These are phyloP conservation scores for Nyctibius bracteatus DNA, from an alignment of 2,113 vertebrate species.

Conservation along the genomic window DNA sequence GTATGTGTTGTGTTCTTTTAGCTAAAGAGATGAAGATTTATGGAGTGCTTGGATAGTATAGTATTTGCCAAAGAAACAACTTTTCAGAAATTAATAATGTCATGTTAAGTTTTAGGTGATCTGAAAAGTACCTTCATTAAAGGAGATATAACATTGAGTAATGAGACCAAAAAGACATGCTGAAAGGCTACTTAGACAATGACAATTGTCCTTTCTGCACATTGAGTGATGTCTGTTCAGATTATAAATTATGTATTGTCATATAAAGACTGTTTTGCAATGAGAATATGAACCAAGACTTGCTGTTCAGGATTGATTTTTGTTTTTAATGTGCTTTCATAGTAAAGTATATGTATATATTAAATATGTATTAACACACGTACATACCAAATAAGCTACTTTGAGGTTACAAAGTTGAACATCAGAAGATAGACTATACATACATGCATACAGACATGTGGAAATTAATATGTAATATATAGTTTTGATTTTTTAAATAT, in stretches of 20 bases:
- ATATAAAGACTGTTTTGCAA: not conserved
- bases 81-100: not conserved
- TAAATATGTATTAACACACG: rapidly evolving
- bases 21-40: not conserved
- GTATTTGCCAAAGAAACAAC: not conserved
- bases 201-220: not conserved
- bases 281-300: not conserved
- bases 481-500: not conserved
- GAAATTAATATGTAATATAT: not conserved
- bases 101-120: not conserved
- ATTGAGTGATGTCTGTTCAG: not conserved
- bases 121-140: not conserved
- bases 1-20: not conserved
- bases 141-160: not conserved
- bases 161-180: not conserved
- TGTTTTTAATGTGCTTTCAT: not conserved
- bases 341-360: not conserved
- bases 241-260: not conserved
- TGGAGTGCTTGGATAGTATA: not conserved
- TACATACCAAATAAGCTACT: not conserved
- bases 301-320: not conserved
- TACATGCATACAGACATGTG: not conserved
- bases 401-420: not conserved
- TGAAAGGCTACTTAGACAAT: not conserved
- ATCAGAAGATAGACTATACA: not conserved